Evolutionary conservation across 1,140 invertebrate species (phyloP).

Genomic region (Ceratina australensis): DNA sequence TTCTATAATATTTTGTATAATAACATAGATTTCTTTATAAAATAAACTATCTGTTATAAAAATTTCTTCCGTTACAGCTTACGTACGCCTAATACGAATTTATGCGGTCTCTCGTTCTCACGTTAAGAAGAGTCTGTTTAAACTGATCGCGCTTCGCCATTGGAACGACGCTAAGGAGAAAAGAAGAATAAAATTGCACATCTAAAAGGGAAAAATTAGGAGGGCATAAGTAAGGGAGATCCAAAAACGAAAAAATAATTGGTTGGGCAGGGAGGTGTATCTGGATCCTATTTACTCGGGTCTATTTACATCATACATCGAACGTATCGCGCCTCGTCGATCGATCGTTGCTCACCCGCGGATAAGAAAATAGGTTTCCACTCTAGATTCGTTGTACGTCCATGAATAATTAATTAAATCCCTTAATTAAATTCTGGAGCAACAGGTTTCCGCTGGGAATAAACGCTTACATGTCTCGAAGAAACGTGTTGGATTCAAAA

Average conservation of each 20-base stretch:
- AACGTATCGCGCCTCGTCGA: conserved; percentile 23
- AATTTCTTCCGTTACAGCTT: conserved; percentile 61
- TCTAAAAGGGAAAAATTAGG: conserved; percentile 35
- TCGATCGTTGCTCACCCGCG: not conserved
- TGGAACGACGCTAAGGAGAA: conserved; percentile 30
- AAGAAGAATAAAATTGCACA: conserved; percentile 57
- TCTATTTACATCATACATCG: conserved; percentile 56
- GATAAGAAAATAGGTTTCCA: not conserved
- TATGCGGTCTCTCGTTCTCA: conserved; percentile 10
- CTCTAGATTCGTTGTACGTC: not conserved
- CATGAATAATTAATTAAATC: not conserved
- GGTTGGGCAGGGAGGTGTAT: not conserved
- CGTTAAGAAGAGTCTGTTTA: conserved; percentile 34
- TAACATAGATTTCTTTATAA: conserved; percentile 75
- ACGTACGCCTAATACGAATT: conserved; percentile 45
- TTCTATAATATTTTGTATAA: conserved; percentile 71
- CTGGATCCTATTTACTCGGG: conserved; percentile 45
- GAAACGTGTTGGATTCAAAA: no score
- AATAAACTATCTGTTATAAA: conserved; percentile 75
- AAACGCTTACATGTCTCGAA: no score
- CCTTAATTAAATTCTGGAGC: not conserved
- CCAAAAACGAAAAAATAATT: not conserved
- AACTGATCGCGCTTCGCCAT: conserved; percentile 12
- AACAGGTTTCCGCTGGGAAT: not conserved
- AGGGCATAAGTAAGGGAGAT: conserved; percentile 6